phyloP scores from a whole-genome alignment of 2,888 invertebrate species.

The Stenodema calcarata region DNA sequence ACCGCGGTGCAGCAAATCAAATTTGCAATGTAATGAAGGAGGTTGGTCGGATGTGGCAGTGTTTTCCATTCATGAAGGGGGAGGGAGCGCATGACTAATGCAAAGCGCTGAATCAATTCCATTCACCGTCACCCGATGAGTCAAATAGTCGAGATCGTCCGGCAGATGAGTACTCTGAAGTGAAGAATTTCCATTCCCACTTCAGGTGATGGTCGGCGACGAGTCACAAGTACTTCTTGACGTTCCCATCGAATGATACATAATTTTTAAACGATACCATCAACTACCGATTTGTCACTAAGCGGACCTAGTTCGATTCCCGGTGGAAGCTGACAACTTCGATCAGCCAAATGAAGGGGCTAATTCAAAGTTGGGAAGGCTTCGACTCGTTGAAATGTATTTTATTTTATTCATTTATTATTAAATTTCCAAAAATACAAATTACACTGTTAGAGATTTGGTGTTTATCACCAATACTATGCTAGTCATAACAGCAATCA shows the following conservation, averaged over 20 bases:
- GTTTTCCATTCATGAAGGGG: neutral
- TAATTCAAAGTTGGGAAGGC: too few relatives aligned
- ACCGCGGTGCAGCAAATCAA: neutral
- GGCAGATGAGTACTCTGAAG: neutral
- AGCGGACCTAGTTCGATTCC: too few relatives aligned
- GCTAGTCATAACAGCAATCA: too few relatives aligned
- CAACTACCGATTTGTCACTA: too few relatives aligned
- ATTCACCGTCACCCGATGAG: neutral
- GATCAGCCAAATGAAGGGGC: too few relatives aligned
- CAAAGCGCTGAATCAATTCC: neutral
- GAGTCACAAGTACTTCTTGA: neutral
- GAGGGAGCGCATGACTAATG: neutral
- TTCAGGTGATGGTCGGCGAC: neutral
- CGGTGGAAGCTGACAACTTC: too few relatives aligned
- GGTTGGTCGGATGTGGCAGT: neutral
- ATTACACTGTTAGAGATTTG: too few relatives aligned
- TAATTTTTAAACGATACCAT: too few relatives aligned
- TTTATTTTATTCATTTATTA: too few relatives aligned
- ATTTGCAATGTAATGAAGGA: neutral
- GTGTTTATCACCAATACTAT: too few relatives aligned
- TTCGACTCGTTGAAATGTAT: too few relatives aligned
- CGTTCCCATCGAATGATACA: neutral
- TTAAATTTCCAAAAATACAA: too few relatives aligned
- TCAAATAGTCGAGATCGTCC: neutral
- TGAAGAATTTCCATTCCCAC: neutral